Conservation (phyloP, 2,797 vertebrate genomes). For the Typhlichthys eigenmanni region DNA sequence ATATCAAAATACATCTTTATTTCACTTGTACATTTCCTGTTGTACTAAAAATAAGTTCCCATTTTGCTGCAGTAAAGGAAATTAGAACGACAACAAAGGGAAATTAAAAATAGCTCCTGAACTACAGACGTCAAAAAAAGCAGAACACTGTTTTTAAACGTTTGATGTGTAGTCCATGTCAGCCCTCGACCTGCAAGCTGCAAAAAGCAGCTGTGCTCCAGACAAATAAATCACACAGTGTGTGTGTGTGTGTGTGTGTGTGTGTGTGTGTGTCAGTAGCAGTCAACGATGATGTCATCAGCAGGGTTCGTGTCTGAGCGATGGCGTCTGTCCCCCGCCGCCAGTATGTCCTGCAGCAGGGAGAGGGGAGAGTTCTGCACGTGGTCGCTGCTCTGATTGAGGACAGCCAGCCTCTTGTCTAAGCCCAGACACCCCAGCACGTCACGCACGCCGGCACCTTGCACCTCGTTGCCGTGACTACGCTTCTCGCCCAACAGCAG, state of each 20-base stretch:
- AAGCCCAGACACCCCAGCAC: slow-evolving; percentile 53
- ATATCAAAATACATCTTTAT: neutral
- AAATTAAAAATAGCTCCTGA: too few relatives aligned
- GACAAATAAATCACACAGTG: neutral
- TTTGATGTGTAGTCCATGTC: too few relatives aligned
- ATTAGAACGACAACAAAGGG: too few relatives aligned
- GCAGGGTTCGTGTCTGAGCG: slow-evolving; percentile 29
- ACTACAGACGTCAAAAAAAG: too few relatives aligned
- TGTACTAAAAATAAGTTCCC: too few relatives aligned
- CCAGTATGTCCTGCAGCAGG: slow-evolving; percentile 74
- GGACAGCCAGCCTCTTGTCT: slow-evolving; percentile 57
- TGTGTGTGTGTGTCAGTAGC: slow-evolving; percentile 57
- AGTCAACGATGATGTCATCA: slow-evolving; percentile 69
- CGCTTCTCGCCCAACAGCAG: slow-evolving; percentile 22
- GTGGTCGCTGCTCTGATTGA: slow-evolving; percentile 75
- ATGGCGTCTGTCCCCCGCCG: slow-evolving; percentile 20
- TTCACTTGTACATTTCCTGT: neutral
- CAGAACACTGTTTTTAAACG: too few relatives aligned
- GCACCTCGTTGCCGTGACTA: slow-evolving; percentile 1
- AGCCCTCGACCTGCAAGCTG: too few relatives aligned
- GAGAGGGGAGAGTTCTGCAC: slow-evolving; percentile 77
- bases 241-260: slow-evolving; percentile 1
- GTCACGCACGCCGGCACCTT: slow-evolving; percentile 44
- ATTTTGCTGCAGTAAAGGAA: too few relatives aligned
- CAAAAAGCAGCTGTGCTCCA: too few relatives aligned